These are phyloP conservation scores for Campaea margaritaria DNA, from an alignment of 2,888 invertebrate species.

Conservation along the genomic window DNA sequence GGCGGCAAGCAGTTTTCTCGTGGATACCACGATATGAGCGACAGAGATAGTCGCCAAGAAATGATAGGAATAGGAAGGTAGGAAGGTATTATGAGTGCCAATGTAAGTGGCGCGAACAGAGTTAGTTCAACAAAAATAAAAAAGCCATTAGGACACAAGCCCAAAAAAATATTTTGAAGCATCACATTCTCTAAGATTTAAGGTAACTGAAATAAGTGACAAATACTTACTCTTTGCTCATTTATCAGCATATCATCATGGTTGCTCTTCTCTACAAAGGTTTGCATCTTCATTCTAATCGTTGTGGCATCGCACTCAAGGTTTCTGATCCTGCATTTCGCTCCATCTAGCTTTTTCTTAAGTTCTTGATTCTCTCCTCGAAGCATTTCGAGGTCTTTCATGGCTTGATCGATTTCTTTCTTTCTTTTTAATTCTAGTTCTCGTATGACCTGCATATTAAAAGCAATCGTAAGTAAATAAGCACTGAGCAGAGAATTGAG, in stretches of 20 bases:
- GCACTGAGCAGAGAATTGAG: too few species aligned
- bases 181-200: background rate
- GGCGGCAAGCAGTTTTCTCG: too few species aligned
- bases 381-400: slow-evolving; percentile 84
- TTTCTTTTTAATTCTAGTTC: slow-evolving; percentile 84
- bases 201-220: background rate
- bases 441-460: slow-evolving; percentile 68
- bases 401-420: slow-evolving; percentile 85
- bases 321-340: slow-evolving; percentile 88
- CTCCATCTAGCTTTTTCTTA: slow-evolving; percentile 87
- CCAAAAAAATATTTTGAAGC: too few species aligned
- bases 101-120: too few species aligned
- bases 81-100: too few species aligned
- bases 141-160: too few species aligned
- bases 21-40: too few species aligned
- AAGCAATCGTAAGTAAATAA: background rate
- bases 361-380: slow-evolving; percentile 85
- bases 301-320: slow-evolving; percentile 87
- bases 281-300: slow-evolving; percentile 85
- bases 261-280: slow-evolving; percentile 86
- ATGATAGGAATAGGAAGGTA: too few species aligned
- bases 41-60: too few species aligned
- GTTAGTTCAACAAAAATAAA: too few species aligned
- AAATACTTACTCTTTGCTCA: slow-evolving; percentile 83
- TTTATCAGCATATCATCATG: slow-evolving; percentile 87